Conservation (phyloP, 1,140 invertebrate species). For the Dinoponera quadriceps region DNA sequence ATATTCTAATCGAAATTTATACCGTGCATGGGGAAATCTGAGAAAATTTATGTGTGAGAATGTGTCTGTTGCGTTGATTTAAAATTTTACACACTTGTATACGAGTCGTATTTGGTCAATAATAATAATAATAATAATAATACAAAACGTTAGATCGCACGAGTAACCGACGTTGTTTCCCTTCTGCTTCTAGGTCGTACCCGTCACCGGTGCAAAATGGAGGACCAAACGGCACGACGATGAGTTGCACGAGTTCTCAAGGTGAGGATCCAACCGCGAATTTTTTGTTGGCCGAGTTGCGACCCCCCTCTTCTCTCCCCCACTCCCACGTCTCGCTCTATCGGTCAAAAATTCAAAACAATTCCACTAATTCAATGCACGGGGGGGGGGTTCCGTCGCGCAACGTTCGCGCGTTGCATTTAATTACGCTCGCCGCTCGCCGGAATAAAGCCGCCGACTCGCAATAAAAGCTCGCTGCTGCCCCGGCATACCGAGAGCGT, state of each 20-base stretch:
- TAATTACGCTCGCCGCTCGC: conserved; percentile 43
- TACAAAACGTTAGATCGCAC: not conserved
- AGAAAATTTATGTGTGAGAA: no score
- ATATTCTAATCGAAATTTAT: no score
- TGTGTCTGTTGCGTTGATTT: no score
- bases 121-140: no score
- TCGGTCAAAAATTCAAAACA: conserved; percentile 32
- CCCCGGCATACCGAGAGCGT: no score
- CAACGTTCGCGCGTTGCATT: conserved; percentile 48
- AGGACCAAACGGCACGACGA: conserved; percentile 79
- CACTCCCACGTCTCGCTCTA: no score
- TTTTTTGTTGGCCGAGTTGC: not conserved
- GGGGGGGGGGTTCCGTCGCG: not conserved
- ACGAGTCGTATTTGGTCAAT: no score
- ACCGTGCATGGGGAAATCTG: no score
- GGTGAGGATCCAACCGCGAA: conserved; percentile 53
- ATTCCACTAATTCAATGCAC: conserved; percentile 41
- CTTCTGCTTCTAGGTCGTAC: conserved; percentile 82
- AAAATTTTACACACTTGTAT: no score
- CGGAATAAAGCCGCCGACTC: conserved; percentile 34
- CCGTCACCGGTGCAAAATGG: conserved; percentile 84
- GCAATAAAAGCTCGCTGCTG: conserved; percentile 25
- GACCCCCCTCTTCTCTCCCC: no score
- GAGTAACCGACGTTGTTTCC: conserved; percentile 24
- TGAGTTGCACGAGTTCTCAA: conserved; percentile 80